phyloP scores from a whole-genome alignment of 2,888 invertebrate species.

The Noctua fimbriata region DNA sequence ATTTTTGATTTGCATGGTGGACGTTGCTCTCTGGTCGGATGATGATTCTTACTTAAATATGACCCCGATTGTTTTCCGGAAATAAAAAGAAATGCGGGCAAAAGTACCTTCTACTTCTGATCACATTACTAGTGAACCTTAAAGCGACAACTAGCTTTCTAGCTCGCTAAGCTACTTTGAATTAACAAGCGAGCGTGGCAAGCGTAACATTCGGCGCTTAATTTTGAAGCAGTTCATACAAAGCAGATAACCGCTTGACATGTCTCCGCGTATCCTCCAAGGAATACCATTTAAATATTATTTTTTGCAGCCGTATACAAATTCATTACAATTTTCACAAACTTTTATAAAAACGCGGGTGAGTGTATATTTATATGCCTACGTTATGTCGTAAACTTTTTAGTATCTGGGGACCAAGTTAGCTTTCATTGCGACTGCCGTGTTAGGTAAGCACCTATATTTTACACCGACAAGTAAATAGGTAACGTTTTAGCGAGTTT shows the following conservation, averaged over 20 bases:
- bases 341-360: constrained; percentile 59
- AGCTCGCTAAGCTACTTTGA: constrained; percentile 11
- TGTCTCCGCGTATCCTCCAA: constrained; percentile 11
- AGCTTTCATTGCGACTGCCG: constrained; percentile 61
- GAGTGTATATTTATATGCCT: constrained; percentile 61
- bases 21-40: background rate
- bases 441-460: constrained; percentile 54
- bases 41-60: background rate
- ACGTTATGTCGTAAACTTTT: constrained; percentile 66
- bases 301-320: constrained; percentile 51
- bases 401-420: constrained; percentile 67
- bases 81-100: background rate
- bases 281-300: constrained; percentile 34
- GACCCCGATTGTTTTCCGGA: background rate
- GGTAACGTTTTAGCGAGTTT: constrained; percentile 57
- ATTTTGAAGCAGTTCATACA: constrained; percentile 18
- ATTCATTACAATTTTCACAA: constrained; percentile 60
- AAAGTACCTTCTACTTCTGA: background rate
- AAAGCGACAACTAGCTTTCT: background rate
- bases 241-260: constrained; percentile 18
- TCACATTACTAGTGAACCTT: background rate
- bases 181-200: no score
- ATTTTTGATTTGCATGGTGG: background rate
- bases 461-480: constrained; percentile 62
- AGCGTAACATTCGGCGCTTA: background rate